Percentiles rank a stretch among this genome's conserved stretches.
These are phyloP conservation scores for Xerus inauris DNA, from an alignment of 2,113 vertebrate species.

Conservation along the genomic window DNA sequence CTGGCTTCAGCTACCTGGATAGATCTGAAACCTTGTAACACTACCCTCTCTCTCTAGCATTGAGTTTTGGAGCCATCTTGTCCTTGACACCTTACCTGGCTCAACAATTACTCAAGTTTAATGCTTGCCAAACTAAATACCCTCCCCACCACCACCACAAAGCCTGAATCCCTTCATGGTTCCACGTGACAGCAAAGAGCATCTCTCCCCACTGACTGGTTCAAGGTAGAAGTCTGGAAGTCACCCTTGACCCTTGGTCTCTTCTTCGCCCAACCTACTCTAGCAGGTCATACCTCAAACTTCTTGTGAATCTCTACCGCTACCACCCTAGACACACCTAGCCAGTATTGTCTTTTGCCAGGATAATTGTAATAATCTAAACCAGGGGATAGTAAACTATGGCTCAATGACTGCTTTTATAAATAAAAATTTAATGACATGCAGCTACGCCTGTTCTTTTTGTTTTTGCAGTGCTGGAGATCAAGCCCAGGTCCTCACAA, in stretches of 20 bases:
- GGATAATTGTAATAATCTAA: not conserved
- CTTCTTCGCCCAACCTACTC: not conserved
- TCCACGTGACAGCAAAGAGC: not conserved
- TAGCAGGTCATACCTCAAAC: not conserved
- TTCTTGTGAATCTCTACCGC: not conserved
- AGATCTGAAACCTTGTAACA: not conserved
- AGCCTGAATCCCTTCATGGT: not conserved
- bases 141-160: not conserved
- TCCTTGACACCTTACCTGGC: not conserved
- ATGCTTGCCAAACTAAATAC: not conserved
- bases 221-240: not conserved
- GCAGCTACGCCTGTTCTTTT: not conserved
- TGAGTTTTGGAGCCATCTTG: not conserved
- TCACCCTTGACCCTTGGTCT: not conserved
- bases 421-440: not conserved
- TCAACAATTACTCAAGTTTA: not conserved
- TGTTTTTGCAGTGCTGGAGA: too few species aligned
- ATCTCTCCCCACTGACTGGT: not conserved
- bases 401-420: not conserved
- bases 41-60: not conserved
- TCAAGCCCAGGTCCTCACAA: too few species aligned
- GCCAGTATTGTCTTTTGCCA: not conserved
- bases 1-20: not conserved
- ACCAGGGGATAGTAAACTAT: not conserved
- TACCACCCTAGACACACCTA: not conserved